Evolutionary conservation across 2,888 invertebrate genomes (phyloP).

Genomic region (Chymomyza fuscimana): DNA sequence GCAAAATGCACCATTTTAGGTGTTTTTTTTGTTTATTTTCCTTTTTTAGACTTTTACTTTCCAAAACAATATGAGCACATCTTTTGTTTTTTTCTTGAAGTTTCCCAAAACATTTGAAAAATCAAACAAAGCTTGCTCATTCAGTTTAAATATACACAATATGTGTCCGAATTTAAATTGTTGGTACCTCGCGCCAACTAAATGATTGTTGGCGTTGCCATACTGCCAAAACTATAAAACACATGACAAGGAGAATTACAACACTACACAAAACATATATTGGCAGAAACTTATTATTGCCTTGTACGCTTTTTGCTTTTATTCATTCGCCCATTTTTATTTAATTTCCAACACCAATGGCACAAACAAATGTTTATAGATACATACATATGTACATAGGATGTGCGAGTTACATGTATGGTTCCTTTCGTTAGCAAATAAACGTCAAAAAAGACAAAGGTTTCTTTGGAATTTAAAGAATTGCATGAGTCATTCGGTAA

Average conservation of each 20-base stretch:
- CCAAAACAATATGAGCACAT: constrained; percentile 43
- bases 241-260: not conserved
- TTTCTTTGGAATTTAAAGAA: constrained; percentile 56
- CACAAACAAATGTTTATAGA: not conserved
- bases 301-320: constrained; percentile 48
- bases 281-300: constrained; percentile 27
- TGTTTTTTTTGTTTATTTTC: not conserved
- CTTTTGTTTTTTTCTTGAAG: not conserved
- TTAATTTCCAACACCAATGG: not conserved
- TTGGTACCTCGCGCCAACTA: not conserved
- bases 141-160: not conserved
- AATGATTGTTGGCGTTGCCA: not conserved
- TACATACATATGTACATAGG: not conserved
- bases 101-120: not conserved
- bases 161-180: not conserved
- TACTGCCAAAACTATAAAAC: not conserved
- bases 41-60: constrained; percentile 30
- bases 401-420: constrained; percentile 10
- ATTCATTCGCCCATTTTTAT: constrained; percentile 34
- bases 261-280: not conserved
- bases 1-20: constrained; percentile 33
- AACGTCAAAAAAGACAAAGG: constrained; percentile 21
- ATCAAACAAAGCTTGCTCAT: not conserved
- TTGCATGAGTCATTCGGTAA: constrained; percentile 53
- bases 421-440: constrained; percentile 9